Evolutionary conservation across 2,797 vertebrate genomes (phyloP), one percentile per base, ranked within the genome.

Genomic region (Helicolenus hilgendorfi): DNA sequence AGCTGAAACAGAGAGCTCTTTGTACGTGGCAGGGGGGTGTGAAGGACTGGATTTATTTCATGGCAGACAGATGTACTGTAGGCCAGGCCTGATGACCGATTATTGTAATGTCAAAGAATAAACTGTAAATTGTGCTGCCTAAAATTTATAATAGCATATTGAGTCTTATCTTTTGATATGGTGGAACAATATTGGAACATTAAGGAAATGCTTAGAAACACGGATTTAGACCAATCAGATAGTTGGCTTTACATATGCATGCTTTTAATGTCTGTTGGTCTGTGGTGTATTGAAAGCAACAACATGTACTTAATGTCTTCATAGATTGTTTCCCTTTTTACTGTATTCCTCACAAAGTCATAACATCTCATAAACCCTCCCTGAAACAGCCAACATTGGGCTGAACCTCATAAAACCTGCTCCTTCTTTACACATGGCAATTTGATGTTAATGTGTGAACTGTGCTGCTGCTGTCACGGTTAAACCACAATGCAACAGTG

Each of bases 1-100:
- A 53, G 70, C 63, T 79, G 59, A 87, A 85, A 92, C 86, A 88
- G 77, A 93, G 83, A 78, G 88, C 59, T 73, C 68, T 77, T 89
- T 83, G 49, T 88, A 73, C 79, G 75, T 3, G 53, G 74, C 33
- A 67, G 67, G 29, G 56, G 56, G 33, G 63, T 63, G 78, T 80
- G 80, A 81, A 85, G 36, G 63, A 81, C 24, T 60, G 27, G 38
- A 70, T 74, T 84, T 59, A 77, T 31, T 78, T 41, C 49, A 83
- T 69, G 71, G 22, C 60, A 77, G 11, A 78, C 62, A 84, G 31
- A 76, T 49, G 49, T 29, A 71, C 27, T 85, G 33, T 35, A 71
- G 77, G 72, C 79, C 64, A 76, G 22, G 53, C 69, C 33, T 81
- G n/a, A 74, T 20, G 7, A 1, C 71, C 4, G n/a, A 45, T 72